phyloP scores from a whole-genome alignment of 53 echinoderm and acorn worm species.

The Astropecten irregularis region DNA sequence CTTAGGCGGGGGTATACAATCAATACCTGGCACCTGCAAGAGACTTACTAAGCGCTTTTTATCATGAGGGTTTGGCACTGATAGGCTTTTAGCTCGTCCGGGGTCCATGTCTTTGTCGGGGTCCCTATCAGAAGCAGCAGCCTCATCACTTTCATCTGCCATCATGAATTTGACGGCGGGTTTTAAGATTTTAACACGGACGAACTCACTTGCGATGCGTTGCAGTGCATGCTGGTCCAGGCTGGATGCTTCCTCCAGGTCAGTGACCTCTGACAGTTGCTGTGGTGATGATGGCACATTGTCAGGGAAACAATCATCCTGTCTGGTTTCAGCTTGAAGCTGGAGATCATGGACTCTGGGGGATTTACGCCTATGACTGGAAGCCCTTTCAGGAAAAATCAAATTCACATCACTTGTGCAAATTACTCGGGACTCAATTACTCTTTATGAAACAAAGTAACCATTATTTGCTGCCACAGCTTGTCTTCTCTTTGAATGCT shows the following conservation, averaged over 20 bases:
- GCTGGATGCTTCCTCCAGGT: conserved; percentile 43
- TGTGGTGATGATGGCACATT: conserved; percentile 22
- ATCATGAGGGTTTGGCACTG: not conserved
- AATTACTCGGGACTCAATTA: no score
- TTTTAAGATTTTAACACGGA: conserved; percentile 34
- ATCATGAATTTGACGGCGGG: conserved; percentile 22
- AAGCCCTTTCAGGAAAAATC: conserved; percentile 14
- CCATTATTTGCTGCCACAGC: no score
- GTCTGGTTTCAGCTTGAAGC: conserved; percentile 6
- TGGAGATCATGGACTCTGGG: conserved; percentile 13
- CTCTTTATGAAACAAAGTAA: no score
- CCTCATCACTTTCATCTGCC: conserved; percentile 7
- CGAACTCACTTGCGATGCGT: conserved; percentile 53
- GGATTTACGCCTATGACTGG: conserved; percentile 18
- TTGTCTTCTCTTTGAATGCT: no score
- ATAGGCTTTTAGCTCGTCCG: conserved; percentile 38
- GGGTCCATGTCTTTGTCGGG: conserved; percentile 2
- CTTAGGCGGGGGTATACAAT: not conserved
- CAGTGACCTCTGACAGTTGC: conserved; percentile 36
- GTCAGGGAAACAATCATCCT: conserved; percentile 25
- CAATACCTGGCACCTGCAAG: conserved; percentile 36
- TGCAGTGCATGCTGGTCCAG: conserved; percentile 54
- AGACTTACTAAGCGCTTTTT: conserved; percentile 39
- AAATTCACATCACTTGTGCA: not conserved
- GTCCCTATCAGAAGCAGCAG: no score